Evolutionary conservation across 2,797 vertebrate genomes (phyloP).

Genomic region (Acropternis orthonyx): DNA sequence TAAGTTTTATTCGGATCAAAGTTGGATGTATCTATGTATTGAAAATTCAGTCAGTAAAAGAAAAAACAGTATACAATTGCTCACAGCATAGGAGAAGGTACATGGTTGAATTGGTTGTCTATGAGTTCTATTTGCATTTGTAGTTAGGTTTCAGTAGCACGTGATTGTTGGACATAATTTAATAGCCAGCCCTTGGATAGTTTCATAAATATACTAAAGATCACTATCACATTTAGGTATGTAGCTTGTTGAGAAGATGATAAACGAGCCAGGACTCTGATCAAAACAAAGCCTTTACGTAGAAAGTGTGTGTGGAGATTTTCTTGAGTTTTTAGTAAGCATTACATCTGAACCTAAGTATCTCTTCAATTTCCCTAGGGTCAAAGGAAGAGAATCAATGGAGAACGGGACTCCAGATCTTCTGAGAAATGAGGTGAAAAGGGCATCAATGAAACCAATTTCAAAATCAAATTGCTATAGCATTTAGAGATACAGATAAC

Average conservation of each 20-base stretch:
- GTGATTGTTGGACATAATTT: neutral
- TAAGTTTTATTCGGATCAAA: neutral
- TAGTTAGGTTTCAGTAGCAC: neutral
- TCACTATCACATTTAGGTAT: neutral
- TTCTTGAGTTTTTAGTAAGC: slow-evolving; percentile 27
- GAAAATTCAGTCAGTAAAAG: neutral
- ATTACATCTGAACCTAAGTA: neutral
- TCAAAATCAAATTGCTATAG: slow-evolving; percentile 48
- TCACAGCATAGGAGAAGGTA: neutral
- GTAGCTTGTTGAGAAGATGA: neutral
- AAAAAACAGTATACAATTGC: neutral
- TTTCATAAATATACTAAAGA: neutral
- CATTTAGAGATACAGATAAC: slow-evolving; percentile 42
- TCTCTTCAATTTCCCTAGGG: slow-evolving; percentile 24
- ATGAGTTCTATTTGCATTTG: neutral
- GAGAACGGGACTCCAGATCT: slow-evolving; percentile 43
- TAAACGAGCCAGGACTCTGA: neutral
- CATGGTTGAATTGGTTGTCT: neutral
- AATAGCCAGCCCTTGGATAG: neutral
- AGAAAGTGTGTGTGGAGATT: neutral
- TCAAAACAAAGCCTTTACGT: neutral
- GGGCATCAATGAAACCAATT: slow-evolving; percentile 46
- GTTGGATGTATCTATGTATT: neutral
- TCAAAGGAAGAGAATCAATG: slow-evolving; percentile 33
- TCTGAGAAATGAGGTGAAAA: slow-evolving; percentile 58